Evolutionary conservation across 2,888 invertebrate species (phyloP).

Genomic region (Dermolepida albohirtum): DNA sequence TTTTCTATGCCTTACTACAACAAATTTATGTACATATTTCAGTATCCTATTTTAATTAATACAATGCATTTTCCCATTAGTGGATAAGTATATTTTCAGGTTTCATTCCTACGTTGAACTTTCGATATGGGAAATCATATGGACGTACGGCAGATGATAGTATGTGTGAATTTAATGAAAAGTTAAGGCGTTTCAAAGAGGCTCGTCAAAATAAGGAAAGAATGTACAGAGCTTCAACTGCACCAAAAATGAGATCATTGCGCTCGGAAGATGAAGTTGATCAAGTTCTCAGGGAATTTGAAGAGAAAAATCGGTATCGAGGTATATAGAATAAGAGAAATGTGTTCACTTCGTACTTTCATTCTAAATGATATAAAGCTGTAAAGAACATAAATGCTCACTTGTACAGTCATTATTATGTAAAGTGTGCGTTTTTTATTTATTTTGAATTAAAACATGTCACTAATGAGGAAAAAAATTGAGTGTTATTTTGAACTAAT

Average conservation of each 20-base stretch:
- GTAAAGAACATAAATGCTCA: too few relatives aligned
- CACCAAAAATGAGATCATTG: constrained; percentile 71
- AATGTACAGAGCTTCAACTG: constrained; percentile 68
- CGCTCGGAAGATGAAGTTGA: constrained; percentile 70
- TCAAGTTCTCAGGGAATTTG: constrained; percentile 67
- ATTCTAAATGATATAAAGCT: too few relatives aligned
- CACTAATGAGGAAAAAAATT: too few relatives aligned
- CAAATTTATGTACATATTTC: too few relatives aligned
- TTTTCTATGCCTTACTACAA: too few relatives aligned
- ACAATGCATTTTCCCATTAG: too few relatives aligned
- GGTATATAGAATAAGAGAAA: constrained; percentile 27
- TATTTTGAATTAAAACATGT: too few relatives aligned
- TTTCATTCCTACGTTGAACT: constrained; percentile 77
- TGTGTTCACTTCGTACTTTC: too few relatives aligned
- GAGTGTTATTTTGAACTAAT: too few relatives aligned
- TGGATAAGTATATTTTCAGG: constrained; percentile 11
- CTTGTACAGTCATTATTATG: too few relatives aligned
- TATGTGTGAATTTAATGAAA: constrained; percentile 67
- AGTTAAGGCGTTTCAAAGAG: constrained; percentile 45
- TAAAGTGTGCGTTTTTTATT: too few relatives aligned
- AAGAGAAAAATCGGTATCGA: constrained; percentile 54
- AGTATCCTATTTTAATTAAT: too few relatives aligned
- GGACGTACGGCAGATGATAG: constrained; percentile 72
- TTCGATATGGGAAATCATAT: constrained; percentile 73
- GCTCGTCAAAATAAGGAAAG: constrained; percentile 62